Conservation (phyloP, 2,113 vertebrate genomes). For the Epinephelus moara region DNA sequence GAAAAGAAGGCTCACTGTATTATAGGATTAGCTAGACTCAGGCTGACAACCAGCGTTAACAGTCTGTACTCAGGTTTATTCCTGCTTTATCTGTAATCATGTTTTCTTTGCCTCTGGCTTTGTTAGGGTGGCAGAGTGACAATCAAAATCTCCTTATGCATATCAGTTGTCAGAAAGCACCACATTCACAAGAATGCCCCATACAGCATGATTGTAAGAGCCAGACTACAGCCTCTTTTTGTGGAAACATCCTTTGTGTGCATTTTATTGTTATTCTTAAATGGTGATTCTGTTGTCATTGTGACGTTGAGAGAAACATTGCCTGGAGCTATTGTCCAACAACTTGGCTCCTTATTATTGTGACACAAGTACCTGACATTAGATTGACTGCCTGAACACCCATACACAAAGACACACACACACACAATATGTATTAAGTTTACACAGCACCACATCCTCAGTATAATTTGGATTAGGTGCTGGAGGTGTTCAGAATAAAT, state of each 20-base stretch:
- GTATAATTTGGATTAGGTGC: conserved; percentile 48
- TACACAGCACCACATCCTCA: background rate
- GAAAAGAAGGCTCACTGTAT: conserved; percentile 32
- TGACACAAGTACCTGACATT: conserved; percentile 52
- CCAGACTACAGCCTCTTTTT: conserved; percentile 34
- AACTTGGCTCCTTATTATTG: conserved; percentile 32
- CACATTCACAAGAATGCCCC: conserved; percentile 39
- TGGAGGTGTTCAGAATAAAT: conserved; percentile 61
- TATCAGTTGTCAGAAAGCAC: conserved; percentile 56
- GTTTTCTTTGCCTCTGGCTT: conserved; percentile 44
- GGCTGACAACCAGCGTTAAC: conserved; percentile 48
- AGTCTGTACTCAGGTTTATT: conserved; percentile 40
- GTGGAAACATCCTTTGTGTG: conserved; percentile 38
- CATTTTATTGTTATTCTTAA: conserved; percentile 57
- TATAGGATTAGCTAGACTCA: conserved; percentile 42
- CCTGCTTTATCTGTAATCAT: conserved; percentile 50
- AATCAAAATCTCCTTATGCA: conserved; percentile 56
- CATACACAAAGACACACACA: background rate
- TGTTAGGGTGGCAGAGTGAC: conserved; percentile 38
- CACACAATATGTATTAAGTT: background rate
- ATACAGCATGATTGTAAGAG: conserved; percentile 42
- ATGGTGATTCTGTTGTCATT: conserved; percentile 36
- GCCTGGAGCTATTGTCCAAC: conserved; percentile 60
- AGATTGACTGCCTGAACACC: conserved; percentile 44
- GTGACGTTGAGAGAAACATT: conserved; percentile 20